Base-by-base conservation (phyloP, 2,888 invertebrate species). In the Torymus auratus region DNA sequence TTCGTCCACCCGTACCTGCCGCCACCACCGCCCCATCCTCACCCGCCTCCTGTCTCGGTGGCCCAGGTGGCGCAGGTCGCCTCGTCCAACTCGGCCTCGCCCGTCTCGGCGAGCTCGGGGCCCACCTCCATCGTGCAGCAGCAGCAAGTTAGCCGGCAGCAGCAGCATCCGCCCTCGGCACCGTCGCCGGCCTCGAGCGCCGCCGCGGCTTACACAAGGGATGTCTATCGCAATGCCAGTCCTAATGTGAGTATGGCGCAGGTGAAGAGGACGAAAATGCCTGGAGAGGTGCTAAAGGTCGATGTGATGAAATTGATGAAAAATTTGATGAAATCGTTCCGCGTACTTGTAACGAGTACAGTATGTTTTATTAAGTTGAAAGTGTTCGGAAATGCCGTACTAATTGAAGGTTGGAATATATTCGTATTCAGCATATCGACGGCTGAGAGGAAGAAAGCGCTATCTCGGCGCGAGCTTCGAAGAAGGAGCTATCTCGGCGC, bases 1-100 rank as follows among this genome's bases (percentile, higher is more conserved):
- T 90, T 90, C 86, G 90, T 90, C 15, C 90, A 90, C 85, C 86
- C 90, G 79, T 90, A 90, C 82, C 87, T 88, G 74, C 88, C 88
- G 90, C 92, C 85, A 78, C 88, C 88, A 72, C 87, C 87, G 72
- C 92, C 80, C 91, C 88, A 81, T 52, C 74, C 78, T 50, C 68
- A 72, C 14, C 10, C 79, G 3, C 82, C 79, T 52, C 68, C 64
- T n/a, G 91, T 92, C 82, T 86, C 88, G 76, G 86, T 87, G 70
- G 56, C 74, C 12, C 73, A 61, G 60, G 87, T 85, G 15, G 77
- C 71, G 13, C 72, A 77, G 69, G 73, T 76, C 50, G 73, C 74
- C 55, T 74, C 82, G 2, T 80, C 80, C 11, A 78, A 80, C 53
- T 82, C 82, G 74, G 82, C 80, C 70, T 82, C 82, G 72, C 75